Percentiles rank a stretch among this genome's conserved stretches.
phyloP scores from a whole-genome alignment of 2,888 invertebrate genomes.

The Halictus quadricinctus region DNA sequence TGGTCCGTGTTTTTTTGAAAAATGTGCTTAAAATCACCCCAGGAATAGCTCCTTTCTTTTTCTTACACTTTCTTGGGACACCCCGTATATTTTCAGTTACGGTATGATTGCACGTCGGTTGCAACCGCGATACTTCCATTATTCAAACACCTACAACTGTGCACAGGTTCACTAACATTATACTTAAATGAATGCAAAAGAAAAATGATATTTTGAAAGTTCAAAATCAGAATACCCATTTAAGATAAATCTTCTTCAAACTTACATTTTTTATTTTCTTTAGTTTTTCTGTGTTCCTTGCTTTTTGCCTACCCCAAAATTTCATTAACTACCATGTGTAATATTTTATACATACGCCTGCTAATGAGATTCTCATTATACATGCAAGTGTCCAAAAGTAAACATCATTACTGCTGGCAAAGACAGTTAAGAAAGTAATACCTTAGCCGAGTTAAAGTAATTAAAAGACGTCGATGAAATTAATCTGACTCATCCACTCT shows the following conservation, averaged over 20 bases:
- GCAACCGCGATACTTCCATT: too few species aligned
- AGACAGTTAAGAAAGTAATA: neutral
- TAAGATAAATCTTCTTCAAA: neutral
- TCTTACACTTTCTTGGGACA: too few species aligned
- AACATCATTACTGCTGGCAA: neutral
- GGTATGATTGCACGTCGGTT: too few species aligned
- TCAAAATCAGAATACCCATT: neutral
- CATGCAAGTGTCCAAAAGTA: neutral
- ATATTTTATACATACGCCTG: neutral
- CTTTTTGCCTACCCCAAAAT: too few species aligned
- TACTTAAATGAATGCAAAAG: neutral
- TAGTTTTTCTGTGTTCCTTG: neutral
- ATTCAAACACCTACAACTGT: too few species aligned
- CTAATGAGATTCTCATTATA: neutral
- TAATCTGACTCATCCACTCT: neutral
- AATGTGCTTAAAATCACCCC: too few species aligned
- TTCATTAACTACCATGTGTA: neutral
- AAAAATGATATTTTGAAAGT: neutral
- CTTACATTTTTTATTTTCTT: neutral
- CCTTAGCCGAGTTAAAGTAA: neutral
- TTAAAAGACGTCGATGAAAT: slow-evolving; percentile 5
- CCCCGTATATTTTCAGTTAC: too few species aligned
- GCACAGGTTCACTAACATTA: too few species aligned
- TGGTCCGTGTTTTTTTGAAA: too few species aligned
- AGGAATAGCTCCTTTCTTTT: too few species aligned